Conservation (phyloP, 2,113 vertebrate species). For the Ochotona curzoniae region DNA sequence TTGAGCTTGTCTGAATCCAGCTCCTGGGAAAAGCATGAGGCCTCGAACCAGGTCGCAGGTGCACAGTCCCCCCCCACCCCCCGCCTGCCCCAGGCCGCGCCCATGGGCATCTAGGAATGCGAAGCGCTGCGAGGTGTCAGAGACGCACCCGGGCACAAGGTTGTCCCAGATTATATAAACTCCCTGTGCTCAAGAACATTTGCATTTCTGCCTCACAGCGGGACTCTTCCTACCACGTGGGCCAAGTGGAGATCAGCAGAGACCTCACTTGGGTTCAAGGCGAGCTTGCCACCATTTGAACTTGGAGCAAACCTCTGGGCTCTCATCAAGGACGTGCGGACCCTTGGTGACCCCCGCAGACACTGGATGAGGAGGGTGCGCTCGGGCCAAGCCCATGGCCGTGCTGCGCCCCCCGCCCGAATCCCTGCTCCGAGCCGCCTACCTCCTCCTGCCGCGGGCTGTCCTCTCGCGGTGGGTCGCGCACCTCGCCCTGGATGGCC, state of each 20-base stretch:
- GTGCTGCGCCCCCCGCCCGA: too few relatives aligned
- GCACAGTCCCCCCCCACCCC: accelerated
- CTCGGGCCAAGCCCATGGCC: too few relatives aligned
- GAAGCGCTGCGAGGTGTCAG: background rate
- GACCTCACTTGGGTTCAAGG: background rate
- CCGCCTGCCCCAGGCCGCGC: background rate
- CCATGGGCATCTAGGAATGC: background rate
- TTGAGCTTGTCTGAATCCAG: background rate
- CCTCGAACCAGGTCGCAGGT: background rate
- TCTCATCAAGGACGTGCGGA: background rate
- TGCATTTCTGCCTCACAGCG: background rate
- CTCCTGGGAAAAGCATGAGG: background rate
- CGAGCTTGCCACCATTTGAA: background rate
- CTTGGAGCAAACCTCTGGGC: background rate
- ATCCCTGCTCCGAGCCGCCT: accelerated
- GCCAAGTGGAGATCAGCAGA: background rate
- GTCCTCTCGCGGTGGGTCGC: slow-evolving; percentile 22
- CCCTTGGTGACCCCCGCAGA: too few relatives aligned
- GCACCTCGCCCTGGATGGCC: slow-evolving; percentile 84
- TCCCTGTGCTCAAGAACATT: background rate
- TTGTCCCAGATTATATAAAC: background rate
- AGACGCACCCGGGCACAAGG: background rate
- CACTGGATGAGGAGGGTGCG: background rate
- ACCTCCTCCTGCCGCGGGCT: slow-evolving; percentile 58
- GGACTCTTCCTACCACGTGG: background rate